These are phyloP conservation scores for Gnathonemus echidnorhynchus DNA, from an alignment of 2,113 vertebrate genomes.

Conservation along the genomic window DNA sequence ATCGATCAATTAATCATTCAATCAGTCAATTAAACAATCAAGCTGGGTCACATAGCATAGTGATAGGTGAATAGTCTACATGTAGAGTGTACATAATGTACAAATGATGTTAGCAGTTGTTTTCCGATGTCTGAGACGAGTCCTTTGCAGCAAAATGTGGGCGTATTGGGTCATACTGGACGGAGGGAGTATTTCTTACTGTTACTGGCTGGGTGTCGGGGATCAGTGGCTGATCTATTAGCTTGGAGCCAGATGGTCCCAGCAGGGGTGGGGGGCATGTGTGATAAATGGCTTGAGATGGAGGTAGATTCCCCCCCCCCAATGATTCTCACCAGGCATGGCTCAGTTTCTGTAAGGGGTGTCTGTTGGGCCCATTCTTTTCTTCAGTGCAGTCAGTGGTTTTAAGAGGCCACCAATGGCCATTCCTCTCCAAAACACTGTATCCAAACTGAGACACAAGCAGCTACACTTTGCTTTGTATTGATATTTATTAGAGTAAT, in stretches of 20 bases:
- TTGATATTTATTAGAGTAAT: not conserved
- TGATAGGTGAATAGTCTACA: not conserved
- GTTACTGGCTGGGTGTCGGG: not conserved
- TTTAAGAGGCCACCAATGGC: not conserved
- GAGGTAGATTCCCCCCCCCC: not conserved
- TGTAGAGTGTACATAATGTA: not conserved
- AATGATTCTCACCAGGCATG: not conserved
- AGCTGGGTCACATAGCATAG: not conserved
- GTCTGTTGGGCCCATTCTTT: not conserved
- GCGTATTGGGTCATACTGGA: not conserved
- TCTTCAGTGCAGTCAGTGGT: not conserved
- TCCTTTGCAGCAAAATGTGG: not conserved
- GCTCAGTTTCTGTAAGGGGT: not conserved
- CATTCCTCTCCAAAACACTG: not conserved
- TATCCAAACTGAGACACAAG: not conserved
- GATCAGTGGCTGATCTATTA: not conserved
- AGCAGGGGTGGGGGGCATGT: not conserved
- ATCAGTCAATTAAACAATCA: not conserved
- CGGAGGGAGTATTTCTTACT: not conserved
- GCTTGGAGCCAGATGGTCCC: not conserved
- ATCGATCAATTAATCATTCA: not conserved
- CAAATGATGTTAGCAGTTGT: not conserved
- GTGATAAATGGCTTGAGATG: not conserved
- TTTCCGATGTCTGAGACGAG: not conserved
- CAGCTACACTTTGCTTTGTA: not conserved